Conservation (phyloP, 2,113 vertebrate genomes). For the Meleagris gallopavo region DNA sequence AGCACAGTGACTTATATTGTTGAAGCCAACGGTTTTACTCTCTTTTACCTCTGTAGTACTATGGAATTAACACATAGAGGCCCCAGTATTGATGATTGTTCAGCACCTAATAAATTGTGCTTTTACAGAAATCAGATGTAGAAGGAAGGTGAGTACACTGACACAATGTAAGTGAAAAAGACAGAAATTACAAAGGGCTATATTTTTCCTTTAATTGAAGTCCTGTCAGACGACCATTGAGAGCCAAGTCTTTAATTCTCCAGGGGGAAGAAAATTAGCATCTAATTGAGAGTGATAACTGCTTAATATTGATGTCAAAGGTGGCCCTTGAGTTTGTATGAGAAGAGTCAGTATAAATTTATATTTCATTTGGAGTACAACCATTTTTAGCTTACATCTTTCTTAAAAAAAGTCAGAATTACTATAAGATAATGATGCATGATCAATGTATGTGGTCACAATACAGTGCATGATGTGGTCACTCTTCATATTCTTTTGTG, state of each 20-base stretch:
- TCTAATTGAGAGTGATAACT: neutral
- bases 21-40: neutral
- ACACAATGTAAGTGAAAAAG: neutral
- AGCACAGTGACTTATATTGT: neutral
- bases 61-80: accelerated
- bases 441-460: neutral
- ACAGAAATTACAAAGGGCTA: neutral
- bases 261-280: neutral
- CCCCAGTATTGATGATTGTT: accelerated
- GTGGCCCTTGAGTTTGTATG: neutral
- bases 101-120: neutral
- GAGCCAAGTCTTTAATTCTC: neutral
- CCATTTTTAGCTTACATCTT: accelerated
- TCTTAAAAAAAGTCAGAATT: neutral
- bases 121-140: neutral
- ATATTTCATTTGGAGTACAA: neutral
- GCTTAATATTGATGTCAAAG: neutral
- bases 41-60: neutral
- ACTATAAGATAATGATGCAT: neutral
- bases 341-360: neutral
- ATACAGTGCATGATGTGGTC: accelerated
- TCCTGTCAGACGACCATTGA: neutral
- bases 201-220: neutral
- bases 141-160: neutral
- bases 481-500: neutral